Evolutionary conservation across 2,797 vertebrate species (phyloP), one percentile per base, ranked within the genome.

Genomic region (Champsocephalus gunnari): DNA sequence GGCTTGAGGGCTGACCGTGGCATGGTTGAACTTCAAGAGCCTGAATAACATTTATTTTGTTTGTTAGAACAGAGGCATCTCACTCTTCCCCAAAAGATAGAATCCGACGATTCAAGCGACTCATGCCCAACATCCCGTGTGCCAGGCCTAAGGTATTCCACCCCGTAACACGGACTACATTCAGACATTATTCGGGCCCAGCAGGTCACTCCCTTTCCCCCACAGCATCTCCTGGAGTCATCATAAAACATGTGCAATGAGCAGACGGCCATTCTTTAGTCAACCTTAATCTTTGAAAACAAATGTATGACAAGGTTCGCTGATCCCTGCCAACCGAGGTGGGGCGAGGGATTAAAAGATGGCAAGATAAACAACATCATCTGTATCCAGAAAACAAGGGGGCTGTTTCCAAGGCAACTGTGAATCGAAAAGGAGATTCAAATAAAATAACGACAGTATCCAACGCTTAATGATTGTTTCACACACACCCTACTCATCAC

Each of bases 361-460:
- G 88, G 85, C 90, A 84, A 89, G 71, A 85, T 53, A 83, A 88
- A 79, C 84, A 63, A 66, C 73, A 79, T 50, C 65, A 69, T 88
- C 62, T 75, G 66, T 68, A 84, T 88, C 81, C 72, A 84, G 81
- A 90, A 88, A 92, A 88, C 66, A 77, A 81, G 76, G 88, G 88
- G 83, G 73, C 65, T 65, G 75, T 93, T 88, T 93, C 86, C 88
- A 95, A 96, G 95, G 95, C 94, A 95, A 95, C 94, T 93, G 94
- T 95, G 94, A 95, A 93, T 93, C 77, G 80, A 92, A 28, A 79
- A 89, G 77, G 48, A 78, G 78, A 65, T 66, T n/a, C 65, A 76
- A 80, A 82, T 78, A 7, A 54, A 84, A 76, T 2, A 24, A 56
- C 1, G 10, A 71, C 19, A 56, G 72, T 16, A 62, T 77, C 64